Evolutionary conservation across 2,797 vertebrate species (phyloP).

Genomic region (Pantherophis vulpinus): DNA sequence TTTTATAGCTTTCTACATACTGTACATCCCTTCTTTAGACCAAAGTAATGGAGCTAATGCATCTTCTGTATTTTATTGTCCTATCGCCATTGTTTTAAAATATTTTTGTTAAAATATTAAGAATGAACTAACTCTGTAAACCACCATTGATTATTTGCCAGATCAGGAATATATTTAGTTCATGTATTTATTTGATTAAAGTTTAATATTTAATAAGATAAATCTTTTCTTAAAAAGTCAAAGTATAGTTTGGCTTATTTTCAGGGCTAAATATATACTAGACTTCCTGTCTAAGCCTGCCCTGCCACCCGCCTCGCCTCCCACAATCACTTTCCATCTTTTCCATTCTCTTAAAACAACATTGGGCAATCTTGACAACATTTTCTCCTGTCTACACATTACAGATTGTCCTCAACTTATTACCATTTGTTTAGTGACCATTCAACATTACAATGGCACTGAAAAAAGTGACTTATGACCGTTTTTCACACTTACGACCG

Average conservation of each 20-base stretch:
- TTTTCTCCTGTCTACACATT: not conserved
- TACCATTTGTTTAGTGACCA: not conserved
- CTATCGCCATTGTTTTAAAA: not conserved
- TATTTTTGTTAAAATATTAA: not conserved
- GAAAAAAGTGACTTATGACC: not conserved
- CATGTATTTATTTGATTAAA: not conserved
- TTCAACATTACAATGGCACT: not conserved
- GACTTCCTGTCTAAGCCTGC: not conserved
- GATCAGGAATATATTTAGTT: not conserved
- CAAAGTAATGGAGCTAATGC: not conserved
- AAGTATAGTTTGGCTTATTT: not conserved
- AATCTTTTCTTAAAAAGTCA: not conserved
- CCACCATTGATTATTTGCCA: not conserved
- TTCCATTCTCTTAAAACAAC: not conserved
- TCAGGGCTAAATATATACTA: not conserved
- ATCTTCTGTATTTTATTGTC: not conserved
- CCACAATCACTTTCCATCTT: not conserved
- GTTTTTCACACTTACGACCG: not conserved
- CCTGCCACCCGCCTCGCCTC: not conserved
- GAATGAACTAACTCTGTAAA: not conserved
- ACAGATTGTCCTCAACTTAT: not conserved
- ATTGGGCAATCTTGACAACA: not conserved
- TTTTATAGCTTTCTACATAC: not conserved
- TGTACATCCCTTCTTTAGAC: not conserved
- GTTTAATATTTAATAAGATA: not conserved